These are phyloP conservation scores for Myotis planiceps DNA, from an alignment of 2,797 vertebrate species.

Conservation along the genomic window DNA sequence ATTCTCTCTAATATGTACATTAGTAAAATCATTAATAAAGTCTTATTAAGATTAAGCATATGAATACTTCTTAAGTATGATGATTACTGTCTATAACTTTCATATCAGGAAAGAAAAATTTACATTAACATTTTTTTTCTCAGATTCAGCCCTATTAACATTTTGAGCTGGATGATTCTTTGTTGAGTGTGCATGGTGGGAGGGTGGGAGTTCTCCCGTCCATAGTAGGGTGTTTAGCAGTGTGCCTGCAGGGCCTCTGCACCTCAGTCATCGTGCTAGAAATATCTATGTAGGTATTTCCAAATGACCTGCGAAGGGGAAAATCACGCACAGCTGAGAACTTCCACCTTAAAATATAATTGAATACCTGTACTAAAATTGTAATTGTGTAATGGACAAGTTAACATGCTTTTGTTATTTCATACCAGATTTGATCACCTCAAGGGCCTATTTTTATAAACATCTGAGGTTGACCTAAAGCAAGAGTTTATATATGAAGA, in stretches of 20 bases:
- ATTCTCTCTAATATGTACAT: slow-evolving; percentile 18
- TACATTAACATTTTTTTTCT: not conserved
- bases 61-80: not conserved
- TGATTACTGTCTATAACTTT: not conserved
- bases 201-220: not conserved
- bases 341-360: not conserved
- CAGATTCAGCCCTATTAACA: not conserved
- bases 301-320: not conserved
- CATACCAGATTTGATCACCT: not conserved
- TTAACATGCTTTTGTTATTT: not conserved
- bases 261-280: not conserved
- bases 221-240: not conserved
- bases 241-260: not conserved
- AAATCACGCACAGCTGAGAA: not conserved
- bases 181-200: no score
- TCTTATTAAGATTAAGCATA: not conserved
- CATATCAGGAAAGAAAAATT: not conserved
- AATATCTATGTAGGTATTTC: not conserved
- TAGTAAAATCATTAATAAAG: slow-evolving; percentile 15
- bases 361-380: not conserved
- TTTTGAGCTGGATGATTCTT: not conserved
- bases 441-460: not conserved
- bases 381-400: not conserved
- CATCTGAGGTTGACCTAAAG: not conserved
- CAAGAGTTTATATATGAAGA: not conserved